These are phyloP conservation scores for Dioctria linearis DNA, from an alignment of 2,888 invertebrate genomes.

Conservation along the genomic window DNA sequence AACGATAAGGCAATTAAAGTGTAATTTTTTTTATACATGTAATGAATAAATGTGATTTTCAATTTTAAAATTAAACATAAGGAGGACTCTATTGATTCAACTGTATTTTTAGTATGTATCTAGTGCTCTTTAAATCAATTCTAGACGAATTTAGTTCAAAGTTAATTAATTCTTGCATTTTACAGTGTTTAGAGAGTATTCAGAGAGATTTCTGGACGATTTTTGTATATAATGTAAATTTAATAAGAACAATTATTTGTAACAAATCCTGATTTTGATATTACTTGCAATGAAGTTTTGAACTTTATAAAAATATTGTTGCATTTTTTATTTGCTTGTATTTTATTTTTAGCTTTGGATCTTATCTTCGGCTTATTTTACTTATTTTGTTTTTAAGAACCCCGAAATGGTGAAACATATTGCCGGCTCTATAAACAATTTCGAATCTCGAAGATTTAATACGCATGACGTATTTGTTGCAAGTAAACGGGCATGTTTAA, in stretches of 20 bases:
- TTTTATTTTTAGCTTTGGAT: not conserved
- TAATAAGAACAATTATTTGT: constrained; percentile 10
- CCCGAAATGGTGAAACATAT: not conserved
- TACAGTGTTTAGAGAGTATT: not conserved
- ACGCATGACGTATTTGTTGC: too few species aligned
- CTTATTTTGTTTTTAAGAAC: not conserved
- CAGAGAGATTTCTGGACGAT: constrained; percentile 3
- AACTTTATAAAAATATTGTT: constrained; percentile 4
- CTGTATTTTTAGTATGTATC: constrained; percentile 32
- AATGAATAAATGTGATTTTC: constrained; percentile 56
- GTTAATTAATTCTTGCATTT: constrained; percentile 11
- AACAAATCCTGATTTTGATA: constrained; percentile 29
- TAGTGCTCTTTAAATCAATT: constrained; percentile 48
- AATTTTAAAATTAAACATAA: constrained; percentile 41
- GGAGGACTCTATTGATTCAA: constrained; percentile 23
- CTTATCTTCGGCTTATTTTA: not conserved
- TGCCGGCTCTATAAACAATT: too few species aligned
- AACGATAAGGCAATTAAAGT: constrained; percentile 45
- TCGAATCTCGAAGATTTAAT: too few species aligned
- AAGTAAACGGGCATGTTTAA: not conserved
- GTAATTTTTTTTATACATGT: constrained; percentile 54
- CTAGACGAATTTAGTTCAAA: constrained; percentile 46
- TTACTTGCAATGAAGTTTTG: constrained; percentile 46
- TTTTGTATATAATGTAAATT: constrained; percentile 47
- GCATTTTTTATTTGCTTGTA: not conserved